A percentile compares a stretch with the other conserved stretches of the same genome.
These are phyloP conservation scores for Resseliella maxima DNA, from an alignment of 2,888 invertebrate genomes.

Conservation along the genomic window DNA sequence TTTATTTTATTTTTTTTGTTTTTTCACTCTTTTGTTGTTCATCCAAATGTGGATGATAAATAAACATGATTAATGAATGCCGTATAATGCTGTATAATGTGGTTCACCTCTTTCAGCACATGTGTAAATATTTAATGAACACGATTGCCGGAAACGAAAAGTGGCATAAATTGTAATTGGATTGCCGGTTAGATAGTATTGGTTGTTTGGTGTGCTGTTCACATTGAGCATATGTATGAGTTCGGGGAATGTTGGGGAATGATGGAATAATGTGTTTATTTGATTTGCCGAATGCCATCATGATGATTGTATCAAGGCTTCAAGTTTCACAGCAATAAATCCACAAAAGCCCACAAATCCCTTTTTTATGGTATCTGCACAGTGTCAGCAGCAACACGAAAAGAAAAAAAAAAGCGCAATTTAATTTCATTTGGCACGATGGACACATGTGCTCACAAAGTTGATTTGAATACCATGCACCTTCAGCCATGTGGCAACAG, in stretches of 20 bases:
- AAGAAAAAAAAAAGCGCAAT: background rate
- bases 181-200: background rate
- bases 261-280: slow-evolving; percentile 27
- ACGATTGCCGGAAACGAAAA: slow-evolving; percentile 48
- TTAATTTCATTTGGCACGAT: slow-evolving; percentile 1
- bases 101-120: slow-evolving; percentile 49
- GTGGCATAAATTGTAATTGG: slow-evolving; percentile 51
- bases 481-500: background rate
- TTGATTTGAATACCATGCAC: background rate
- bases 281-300: slow-evolving; percentile 43
- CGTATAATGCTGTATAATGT: slow-evolving; percentile 40
- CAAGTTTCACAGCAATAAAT: background rate
- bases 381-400: background rate
- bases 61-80: slow-evolving; percentile 53
- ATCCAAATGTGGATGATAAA: slow-evolving; percentile 27
- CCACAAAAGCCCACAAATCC: slow-evolving; percentile 24
- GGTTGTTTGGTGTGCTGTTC: background rate
- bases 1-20: background rate
- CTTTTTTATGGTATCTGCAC: slow-evolving; percentile 7
- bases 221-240: background rate
- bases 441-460: slow-evolving; percentile 11
- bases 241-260: background rate
- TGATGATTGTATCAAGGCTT: slow-evolving; percentile 18
- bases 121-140: slow-evolving; percentile 54
- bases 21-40: background rate